Evolutionary conservation across 2,113 vertebrate genomes (phyloP), one percentile per base, ranked within the genome.

Genomic region (Craseonycteris thonglongyai): DNA sequence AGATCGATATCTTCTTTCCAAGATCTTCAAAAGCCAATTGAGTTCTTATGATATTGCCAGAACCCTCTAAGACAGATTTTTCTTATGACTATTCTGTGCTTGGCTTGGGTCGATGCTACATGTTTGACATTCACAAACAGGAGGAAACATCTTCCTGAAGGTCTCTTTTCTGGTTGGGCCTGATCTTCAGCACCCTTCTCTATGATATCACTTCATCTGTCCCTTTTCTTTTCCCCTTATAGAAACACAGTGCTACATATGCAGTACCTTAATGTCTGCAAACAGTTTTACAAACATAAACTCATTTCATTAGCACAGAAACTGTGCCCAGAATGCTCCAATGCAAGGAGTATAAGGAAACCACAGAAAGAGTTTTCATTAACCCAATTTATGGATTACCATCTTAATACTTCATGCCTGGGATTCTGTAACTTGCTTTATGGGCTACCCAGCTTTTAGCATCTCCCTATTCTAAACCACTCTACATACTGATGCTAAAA

Each of bases 401-500:
- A 28, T 24, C 15, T 89, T 83, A 84, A 96, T 75, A 22, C 63
- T 94, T 91, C 59, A 76, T 76, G 95, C 38, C 76, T 84, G 59
- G 56, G 59, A 84, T 83, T 58, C 74, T 65, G 4, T 51, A 79
- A 84, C 88, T 40, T 74, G 90, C 68, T 92, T 96, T 93, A 76
- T 58, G 49, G 66, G 72, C 75, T 88, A 21, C 61, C 59, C 74
- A 76, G 79, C 66, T 91, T 89, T 59, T 47, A 40, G 63, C 16
- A 6, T 84, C 86, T 93, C 93, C 63, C 63, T 91, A 3, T 94
- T 93, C 84, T 89, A 66, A 90, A 95, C n/a, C 69, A 75, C 13
- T 94, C 75, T 93, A 80, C 35, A 95, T 95, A 92, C 21, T 56
- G 93, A 92, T 45, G 90, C 97, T 95, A 96, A 94, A 95, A 96